Base-by-base conservation (phyloP, 2,888 invertebrate species). In the Anarsia innoxiella region DNA sequence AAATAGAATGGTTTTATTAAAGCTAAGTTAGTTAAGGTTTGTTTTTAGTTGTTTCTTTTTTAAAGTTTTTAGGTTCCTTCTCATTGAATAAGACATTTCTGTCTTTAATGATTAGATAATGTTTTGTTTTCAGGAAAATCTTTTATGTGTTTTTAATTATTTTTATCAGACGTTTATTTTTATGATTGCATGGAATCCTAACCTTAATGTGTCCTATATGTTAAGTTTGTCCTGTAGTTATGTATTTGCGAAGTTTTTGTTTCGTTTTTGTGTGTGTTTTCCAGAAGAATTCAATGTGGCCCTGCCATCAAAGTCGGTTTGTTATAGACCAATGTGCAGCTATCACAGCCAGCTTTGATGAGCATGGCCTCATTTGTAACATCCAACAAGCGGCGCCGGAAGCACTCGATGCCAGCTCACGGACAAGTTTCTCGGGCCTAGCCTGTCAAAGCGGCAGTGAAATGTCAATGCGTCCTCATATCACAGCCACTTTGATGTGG, bases 401-500 rank as follows among this genome's bases (percentile, higher is more conserved):
- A 40, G 36, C 12, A 15, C 32, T 28, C 16, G 29, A 5, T 26
- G 19, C 26, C 25, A 2, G 15, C 14, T 23, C 27, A 10, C 16
- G 23, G 33, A 37, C 41, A 12, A 13, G 48, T 57, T 74, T 75
- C 82, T 86, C 85, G 80, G 85, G 87, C 87, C 89, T 88, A 86
- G 84, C 86, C 89, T 90, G 89, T 93, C 93, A 93, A 94, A 92
- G 91, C 90, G 93, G 93, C 88, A 89, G 94, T 94, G 94, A 92
- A 91, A 91, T 91, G 89, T 86, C 50, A 62, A 56, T 53, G 77
- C 75, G 52, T 69, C 67, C 65, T 89, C 95, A 93, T 95, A 95
- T 96, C 96, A 96, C 95, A 96, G 96, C 95, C 95, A 94, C 93
- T 95, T 96, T 95, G 95, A 94, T 93, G 92, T 92, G 91, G 91